Conservation (phyloP, 37 sponge, comb jelly and placozoan species). For the Mnemiopsis leidyi region DNA sequence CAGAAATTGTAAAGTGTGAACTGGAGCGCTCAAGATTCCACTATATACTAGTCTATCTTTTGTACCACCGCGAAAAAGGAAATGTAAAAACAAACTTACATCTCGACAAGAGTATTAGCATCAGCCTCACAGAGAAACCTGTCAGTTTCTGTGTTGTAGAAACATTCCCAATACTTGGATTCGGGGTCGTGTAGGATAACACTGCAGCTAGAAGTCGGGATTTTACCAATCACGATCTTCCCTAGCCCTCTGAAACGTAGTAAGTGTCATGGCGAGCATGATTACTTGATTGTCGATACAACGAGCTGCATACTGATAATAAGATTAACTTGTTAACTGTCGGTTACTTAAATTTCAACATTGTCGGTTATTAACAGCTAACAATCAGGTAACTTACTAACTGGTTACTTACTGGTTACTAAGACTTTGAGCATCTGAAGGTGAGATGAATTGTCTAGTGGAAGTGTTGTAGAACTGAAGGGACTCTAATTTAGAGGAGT, state of each 20-base stretch:
- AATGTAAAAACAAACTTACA: neutral
- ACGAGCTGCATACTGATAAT: no score
- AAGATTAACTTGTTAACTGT: no score
- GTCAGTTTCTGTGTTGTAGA: constrained; percentile 21
- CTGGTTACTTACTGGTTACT: neutral
- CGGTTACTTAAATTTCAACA: no score
- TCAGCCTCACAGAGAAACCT: neutral
- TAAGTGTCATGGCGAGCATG: no score
- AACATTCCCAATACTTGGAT: neutral
- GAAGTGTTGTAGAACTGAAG: constrained; percentile 30
- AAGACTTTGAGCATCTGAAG: neutral
- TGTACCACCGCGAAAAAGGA: no score
- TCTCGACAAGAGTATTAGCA: neutral
- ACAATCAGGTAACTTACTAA: neutral
- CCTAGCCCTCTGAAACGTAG: neutral
- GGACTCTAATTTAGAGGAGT: neutral
- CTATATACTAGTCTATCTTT: no score
- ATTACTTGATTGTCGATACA: no score
- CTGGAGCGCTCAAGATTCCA: no score
- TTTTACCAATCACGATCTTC: neutral
- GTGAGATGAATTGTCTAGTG: neutral
- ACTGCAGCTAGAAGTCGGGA: neutral
- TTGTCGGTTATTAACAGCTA: no score
- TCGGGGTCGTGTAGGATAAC: neutral
- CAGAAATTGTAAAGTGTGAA: no score